Evolutionary conservation across 2,113 vertebrate genomes (phyloP).

Genomic region (Notarius lentiginosus): DNA sequence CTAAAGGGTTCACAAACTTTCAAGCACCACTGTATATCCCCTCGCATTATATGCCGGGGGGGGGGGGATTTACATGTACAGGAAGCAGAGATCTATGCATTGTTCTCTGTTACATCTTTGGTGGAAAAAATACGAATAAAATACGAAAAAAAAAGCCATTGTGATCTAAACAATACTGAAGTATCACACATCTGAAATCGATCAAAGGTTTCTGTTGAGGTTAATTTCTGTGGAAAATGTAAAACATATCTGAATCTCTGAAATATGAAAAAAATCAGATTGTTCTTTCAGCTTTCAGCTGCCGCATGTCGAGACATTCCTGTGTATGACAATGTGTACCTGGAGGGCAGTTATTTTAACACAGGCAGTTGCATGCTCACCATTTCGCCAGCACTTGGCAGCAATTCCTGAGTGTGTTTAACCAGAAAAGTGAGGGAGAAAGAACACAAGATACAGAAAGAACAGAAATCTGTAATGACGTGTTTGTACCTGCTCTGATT

Average conservation of each 20-base stretch:
- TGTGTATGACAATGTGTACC: constrained; percentile 35
- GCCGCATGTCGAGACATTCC: constrained; percentile 28
- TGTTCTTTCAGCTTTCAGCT: not conserved
- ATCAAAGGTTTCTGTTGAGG: not conserved
- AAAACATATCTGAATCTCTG: not conserved
- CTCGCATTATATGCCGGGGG: too few species aligned
- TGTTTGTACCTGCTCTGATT: constrained; percentile 27
- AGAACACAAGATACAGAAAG: not conserved
- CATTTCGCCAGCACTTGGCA: not conserved
- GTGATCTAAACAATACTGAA: not conserved
- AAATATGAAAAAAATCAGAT: not conserved
- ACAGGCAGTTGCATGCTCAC: constrained; percentile 38
- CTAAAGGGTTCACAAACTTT: too few species aligned
- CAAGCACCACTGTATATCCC: too few species aligned
- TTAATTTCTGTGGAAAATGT: not conserved
- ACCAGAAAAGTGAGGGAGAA: not conserved
- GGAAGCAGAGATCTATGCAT: too few species aligned
- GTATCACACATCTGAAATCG: not conserved
- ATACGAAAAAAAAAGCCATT: too few species aligned
- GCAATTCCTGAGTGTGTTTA: constrained; percentile 1
- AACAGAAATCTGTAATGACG: not conserved
- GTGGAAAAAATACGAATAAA: not conserved
- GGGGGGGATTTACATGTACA: too few species aligned
- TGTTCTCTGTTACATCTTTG: not conserved
- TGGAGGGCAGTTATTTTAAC: constrained; percentile 43